Percentiles rank a stretch among this genome's conserved stretches.
phyloP scores from a whole-genome alignment of 2,888 invertebrate genomes.

The Polymixis flavicincta region DNA sequence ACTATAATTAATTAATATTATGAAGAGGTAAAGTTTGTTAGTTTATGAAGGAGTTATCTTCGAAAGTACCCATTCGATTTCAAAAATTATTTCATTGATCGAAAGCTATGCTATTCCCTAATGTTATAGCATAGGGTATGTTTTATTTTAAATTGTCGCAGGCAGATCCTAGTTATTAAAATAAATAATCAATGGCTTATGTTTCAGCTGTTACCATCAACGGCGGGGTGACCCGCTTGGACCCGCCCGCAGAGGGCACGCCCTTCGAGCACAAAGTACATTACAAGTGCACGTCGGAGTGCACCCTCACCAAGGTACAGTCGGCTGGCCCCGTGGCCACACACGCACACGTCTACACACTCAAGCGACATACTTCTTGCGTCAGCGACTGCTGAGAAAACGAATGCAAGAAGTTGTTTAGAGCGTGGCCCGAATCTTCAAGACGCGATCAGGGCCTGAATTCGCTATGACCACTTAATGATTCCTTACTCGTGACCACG shows the following conservation, averaged over 20 bases:
- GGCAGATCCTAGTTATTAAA: neutral
- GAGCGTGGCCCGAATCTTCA: no score
- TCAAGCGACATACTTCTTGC: neutral
- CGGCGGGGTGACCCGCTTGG: rapidly evolving
- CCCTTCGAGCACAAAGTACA: neutral
- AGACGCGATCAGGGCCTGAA: neutral
- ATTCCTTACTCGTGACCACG: no score
- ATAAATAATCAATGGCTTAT: neutral
- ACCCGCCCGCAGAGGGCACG: constrained; percentile 1
- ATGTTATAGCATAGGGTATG: no score
- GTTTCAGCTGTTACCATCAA: neutral
- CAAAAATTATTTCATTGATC: neutral
- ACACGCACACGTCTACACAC: neutral
- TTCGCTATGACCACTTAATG: no score
- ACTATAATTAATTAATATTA: no score
- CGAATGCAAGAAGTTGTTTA: neutral
- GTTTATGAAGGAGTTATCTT: neutral
- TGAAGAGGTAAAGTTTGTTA: neutral
- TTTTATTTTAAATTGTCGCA: neutral
- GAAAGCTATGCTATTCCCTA: neutral
- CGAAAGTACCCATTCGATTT: neutral
- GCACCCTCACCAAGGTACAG: constrained; percentile 18
- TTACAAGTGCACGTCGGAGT: neutral
- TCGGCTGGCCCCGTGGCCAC: neutral
- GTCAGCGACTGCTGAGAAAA: no score